Percentiles rank a stretch among this genome's conserved stretches.
These are phyloP conservation scores for Erinaceus europaeus DNA, from an alignment of 2,113 vertebrate species.

Conservation along the genomic window DNA sequence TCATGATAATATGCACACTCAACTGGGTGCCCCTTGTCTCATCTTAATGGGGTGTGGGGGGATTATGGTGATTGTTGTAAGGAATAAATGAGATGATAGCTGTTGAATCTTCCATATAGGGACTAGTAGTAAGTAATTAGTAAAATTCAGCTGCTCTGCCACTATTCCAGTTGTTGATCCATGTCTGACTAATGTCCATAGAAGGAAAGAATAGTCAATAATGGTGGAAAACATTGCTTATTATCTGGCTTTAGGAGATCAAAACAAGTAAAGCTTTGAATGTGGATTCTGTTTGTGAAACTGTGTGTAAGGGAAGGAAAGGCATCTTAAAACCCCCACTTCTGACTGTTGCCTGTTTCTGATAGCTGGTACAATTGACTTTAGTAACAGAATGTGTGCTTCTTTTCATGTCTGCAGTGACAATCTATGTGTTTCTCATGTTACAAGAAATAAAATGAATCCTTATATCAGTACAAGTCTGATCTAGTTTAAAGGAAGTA, in stretches of 20 bases:
- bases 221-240: background rate
- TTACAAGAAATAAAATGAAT: background rate
- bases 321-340: background rate
- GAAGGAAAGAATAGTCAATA: background rate
- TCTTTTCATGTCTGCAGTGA: background rate
- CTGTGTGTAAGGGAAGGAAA: background rate
- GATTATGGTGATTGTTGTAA: background rate
- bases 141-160: background rate
- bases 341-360: background rate
- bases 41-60: too few relatives aligned
- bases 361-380: background rate
- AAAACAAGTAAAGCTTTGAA: background rate
- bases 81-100: background rate
- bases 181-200: background rate
- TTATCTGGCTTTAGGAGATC: background rate
- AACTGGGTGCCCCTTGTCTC: too few relatives aligned
- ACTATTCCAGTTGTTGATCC: background rate
- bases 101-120: background rate
- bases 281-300: background rate
- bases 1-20: too few relatives aligned
- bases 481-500: background rate
- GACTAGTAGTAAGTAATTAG: background rate
- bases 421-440: background rate
- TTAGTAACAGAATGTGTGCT: background rate
- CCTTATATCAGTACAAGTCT: background rate